Evolutionary conservation across 2,888 invertebrate species (phyloP).

Genomic region (Apodemia duryi): DNA sequence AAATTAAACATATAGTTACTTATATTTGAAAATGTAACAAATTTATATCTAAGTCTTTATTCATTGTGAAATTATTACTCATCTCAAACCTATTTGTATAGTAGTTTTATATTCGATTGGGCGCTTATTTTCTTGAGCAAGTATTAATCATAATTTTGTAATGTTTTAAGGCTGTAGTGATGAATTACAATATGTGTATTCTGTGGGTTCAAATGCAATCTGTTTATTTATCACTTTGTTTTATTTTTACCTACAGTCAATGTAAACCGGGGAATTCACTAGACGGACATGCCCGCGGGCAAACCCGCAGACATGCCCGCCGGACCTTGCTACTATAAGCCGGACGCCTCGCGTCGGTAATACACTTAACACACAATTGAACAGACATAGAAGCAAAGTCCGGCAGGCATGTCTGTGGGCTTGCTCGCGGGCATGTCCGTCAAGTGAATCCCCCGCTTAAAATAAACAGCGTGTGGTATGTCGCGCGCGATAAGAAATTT

Average conservation of each 20-base stretch:
- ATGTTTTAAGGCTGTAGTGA: slow-evolving; percentile 23
- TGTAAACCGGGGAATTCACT: too few relatives aligned
- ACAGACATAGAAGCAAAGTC: too few relatives aligned
- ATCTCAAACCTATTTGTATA: not conserved
- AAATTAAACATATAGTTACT: not conserved
- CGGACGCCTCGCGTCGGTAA: too few relatives aligned
- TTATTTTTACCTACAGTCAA: slow-evolving; percentile 23
- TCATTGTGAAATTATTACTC: not conserved
- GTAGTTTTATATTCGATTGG: slow-evolving; percentile 10
- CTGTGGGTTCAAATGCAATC: slow-evolving; percentile 39
- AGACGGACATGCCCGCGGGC: too few relatives aligned
- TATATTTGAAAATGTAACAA: not conserved
- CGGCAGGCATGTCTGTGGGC: too few relatives aligned
- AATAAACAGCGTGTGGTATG: too few relatives aligned
- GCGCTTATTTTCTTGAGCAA: slow-evolving; percentile 13
- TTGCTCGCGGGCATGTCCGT: too few relatives aligned
- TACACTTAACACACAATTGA: too few relatives aligned
- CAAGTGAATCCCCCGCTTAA: too few relatives aligned
- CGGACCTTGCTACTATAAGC: too few relatives aligned
- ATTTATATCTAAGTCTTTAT: not conserved
- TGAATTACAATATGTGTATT: slow-evolving; percentile 29
- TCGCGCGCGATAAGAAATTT: too few relatives aligned
- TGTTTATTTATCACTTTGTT: slow-evolving; percentile 36
- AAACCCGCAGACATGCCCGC: too few relatives aligned
- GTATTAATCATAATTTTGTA: slow-evolving; percentile 18